Conservation (phyloP, 2,113 vertebrate genomes). For the Thymallus thymallus region DNA sequence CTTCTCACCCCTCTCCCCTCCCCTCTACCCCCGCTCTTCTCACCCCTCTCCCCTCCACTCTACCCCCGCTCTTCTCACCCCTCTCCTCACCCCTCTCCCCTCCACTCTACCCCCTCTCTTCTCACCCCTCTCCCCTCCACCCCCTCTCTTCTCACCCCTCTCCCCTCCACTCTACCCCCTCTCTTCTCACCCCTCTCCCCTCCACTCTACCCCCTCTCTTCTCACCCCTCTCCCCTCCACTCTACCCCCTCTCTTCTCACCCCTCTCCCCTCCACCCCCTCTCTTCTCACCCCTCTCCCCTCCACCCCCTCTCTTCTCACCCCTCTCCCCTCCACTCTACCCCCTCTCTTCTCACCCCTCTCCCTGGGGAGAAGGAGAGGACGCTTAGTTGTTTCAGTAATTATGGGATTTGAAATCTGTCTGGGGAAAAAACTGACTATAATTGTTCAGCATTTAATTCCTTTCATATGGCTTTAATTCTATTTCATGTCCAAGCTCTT, state of each 20-base stretch:
- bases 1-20: neutral
- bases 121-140: neutral
- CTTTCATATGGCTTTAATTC: constrained; percentile 3
- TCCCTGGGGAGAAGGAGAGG: neutral
- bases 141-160: too few relatives aligned
- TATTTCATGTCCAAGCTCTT: neutral
- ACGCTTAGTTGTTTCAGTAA: constrained; percentile 3
- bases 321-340: neutral
- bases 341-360: neutral
- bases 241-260: neutral
- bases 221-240: neutral
- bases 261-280: neutral
- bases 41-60: neutral
- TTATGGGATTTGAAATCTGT: constrained; percentile 1
- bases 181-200: neutral
- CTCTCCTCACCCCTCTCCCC: neutral
- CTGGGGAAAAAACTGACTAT: neutral
- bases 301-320: neutral
- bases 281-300: neutral
- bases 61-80: neutral
- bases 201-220: too few relatives aligned
- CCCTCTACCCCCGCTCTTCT: too few relatives aligned
- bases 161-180: neutral
- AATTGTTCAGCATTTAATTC: constrained; percentile 9
- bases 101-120: neutral